Conservation (phyloP, 2,113 vertebrate species). For the Aptenodytes forsteri region DNA sequence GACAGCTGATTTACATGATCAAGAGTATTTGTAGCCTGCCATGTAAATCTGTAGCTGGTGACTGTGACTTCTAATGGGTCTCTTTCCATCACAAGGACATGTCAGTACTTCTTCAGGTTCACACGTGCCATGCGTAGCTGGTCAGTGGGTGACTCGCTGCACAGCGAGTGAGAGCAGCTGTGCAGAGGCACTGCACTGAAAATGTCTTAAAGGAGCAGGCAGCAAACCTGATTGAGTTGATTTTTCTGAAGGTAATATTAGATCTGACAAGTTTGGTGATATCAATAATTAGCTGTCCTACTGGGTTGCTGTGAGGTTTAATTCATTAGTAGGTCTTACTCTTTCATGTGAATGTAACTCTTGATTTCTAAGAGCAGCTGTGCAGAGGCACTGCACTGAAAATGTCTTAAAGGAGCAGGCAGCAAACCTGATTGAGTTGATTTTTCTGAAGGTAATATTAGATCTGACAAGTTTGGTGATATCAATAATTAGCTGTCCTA, state of each 20-base stretch:
- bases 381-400: neutral
- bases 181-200: neutral
- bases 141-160: neutral
- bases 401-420: neutral
- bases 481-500: neutral
- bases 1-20: neutral
- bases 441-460: neutral
- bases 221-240: neutral
- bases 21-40: neutral
- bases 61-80: neutral
- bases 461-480: neutral
- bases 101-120: neutral
- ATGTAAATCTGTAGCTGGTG: neutral
- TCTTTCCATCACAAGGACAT: rapidly evolving
- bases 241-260: neutral
- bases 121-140: rapidly evolving
- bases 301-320: neutral
- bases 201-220: neutral
- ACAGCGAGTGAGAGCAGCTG: neutral
- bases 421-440: neutral
- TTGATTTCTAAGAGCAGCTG: neutral
- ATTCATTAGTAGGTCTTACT: neutral
- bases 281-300: neutral
- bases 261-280: neutral
- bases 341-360: neutral